Conservation (phyloP, 2,888 invertebrate genomes). For the Coelinius sp. region DNA sequence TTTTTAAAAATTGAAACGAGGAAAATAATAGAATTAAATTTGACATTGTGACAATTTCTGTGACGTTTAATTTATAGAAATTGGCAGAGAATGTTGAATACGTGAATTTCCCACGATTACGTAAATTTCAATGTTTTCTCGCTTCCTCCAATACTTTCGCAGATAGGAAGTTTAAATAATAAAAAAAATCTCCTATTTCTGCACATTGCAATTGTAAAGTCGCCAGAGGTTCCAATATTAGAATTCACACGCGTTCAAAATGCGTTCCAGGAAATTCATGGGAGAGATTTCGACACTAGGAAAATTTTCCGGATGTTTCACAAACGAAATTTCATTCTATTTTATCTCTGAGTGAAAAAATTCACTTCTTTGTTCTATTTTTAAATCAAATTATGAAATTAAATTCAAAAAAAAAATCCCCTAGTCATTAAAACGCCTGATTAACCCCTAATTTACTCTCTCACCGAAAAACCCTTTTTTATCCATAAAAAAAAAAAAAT, state of each 20-base stretch:
- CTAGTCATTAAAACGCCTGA: too few species aligned
- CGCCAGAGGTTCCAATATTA: constrained; percentile 24
- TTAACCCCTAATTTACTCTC: too few species aligned
- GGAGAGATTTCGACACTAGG: constrained; percentile 4
- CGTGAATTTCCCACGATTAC: constrained; percentile 9
- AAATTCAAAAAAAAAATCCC: too few species aligned
- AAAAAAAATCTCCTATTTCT: constrained; percentile 3
- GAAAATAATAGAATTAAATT: too few species aligned
- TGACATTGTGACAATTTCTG: not conserved
- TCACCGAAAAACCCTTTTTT: too few species aligned
- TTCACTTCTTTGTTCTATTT: too few species aligned
- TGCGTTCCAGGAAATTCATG: constrained; percentile 12
- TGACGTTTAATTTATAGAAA: not conserved
- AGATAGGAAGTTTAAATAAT: not conserved
- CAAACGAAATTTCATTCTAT: not conserved
- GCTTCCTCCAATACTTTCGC: not conserved
- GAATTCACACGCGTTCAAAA: not conserved
- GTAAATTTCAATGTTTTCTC: constrained; percentile 1
- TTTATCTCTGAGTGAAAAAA: not conserved
- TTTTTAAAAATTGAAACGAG: too few species aligned
- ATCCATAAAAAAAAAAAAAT: too few species aligned
- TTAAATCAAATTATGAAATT: too few species aligned
- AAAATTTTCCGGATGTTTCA: not conserved
- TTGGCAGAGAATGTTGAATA: constrained; percentile 17
- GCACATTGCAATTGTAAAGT: constrained; percentile 6